Base-by-base conservation (phyloP, 2,113 vertebrate species). In the Xiphias gladius region DNA sequence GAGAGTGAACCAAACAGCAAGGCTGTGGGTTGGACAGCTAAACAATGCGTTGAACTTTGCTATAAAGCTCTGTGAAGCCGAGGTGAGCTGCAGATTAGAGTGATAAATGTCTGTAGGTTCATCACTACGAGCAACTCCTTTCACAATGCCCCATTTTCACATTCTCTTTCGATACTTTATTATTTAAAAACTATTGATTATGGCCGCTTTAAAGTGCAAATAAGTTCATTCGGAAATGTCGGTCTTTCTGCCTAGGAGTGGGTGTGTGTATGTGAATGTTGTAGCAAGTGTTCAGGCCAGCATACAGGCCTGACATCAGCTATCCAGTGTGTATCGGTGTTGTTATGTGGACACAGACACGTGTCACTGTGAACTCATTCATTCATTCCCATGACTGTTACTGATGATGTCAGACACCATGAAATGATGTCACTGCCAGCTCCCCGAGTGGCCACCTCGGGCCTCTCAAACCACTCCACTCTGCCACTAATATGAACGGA, bases 391-490 rank as follows among this genome's bases (percentile, higher is more conserved):
- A 63, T 73, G 75, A 17, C 26, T 39, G 73, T 83, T n/a, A 80
- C 41, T 72, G 32, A 61, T 80, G 66, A 84, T 76, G 75, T 89
- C 80, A 81, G 66, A 77, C 54, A 57, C 41, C 16, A 55, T 37
- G 59, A 68, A 72, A 63, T 80, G 72, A 89, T 73, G 88, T 88
- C 88, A 89, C 69, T 35, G 71, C 32, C 58, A 59, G 66, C 68
- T 58, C 74, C 76, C 12, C 19, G 4, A 71, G 78, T 74, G 76
- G 75, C 58, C 66, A 80, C 82, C 88, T 79, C 79, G 28, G 81
- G 74, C 80, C 81, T 59, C 61, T 50, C 6, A 55, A n/a, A 41
- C 50, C 41, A 14, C 41, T 68, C 61, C 0, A 20, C 22, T 62
- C 55, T 63, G 67, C 48, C 46, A 1, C 78, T 88, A 89, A 90